Percentiles rank a stretch among this genome's conserved stretches.
phyloP scores from a whole-genome alignment of 2,888 invertebrate species.

The Heliconius ismenius region DNA sequence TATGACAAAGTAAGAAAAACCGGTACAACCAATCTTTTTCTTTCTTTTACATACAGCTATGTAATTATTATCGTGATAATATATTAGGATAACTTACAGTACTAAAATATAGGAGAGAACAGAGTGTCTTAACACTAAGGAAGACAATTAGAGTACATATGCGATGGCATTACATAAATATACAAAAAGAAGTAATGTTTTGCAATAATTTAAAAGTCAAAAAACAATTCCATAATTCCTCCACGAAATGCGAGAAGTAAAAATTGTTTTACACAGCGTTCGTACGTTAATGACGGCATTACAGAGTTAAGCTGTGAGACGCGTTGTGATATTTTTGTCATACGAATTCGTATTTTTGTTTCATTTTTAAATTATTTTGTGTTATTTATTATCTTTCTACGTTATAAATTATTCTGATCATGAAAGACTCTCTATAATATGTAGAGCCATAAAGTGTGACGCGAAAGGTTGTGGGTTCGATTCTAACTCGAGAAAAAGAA shows the following conservation, averaged over 20 bases:
- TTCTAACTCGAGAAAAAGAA: background rate
- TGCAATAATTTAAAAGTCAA: background rate
- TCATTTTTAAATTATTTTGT: too few species aligned
- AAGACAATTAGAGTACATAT: too few species aligned
- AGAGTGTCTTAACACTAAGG: too few species aligned
- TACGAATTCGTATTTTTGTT: too few species aligned
- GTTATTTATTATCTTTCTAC: too few species aligned
- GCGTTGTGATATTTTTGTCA: too few species aligned
- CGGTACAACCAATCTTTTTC: background rate
- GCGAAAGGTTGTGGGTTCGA: background rate
- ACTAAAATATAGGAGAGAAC: too few species aligned
- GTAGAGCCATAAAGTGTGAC: background rate
- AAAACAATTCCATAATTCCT: background rate
- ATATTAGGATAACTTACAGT: too few species aligned
- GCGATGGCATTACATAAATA: background rate
- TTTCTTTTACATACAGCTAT: background rate
- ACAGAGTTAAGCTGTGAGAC: constrained; percentile 4
- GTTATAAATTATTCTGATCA: too few species aligned
- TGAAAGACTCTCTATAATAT: too few species aligned
- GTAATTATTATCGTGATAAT: too few species aligned
- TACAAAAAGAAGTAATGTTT: background rate
- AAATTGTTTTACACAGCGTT: constrained; percentile 10
- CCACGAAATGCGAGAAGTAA: background rate
- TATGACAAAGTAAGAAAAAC: background rate
- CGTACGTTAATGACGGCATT: constrained; percentile 12